These are phyloP conservation scores for Spisula subtruncata DNA, from an alignment of 2,888 invertebrate species.

Conservation along the genomic window DNA sequence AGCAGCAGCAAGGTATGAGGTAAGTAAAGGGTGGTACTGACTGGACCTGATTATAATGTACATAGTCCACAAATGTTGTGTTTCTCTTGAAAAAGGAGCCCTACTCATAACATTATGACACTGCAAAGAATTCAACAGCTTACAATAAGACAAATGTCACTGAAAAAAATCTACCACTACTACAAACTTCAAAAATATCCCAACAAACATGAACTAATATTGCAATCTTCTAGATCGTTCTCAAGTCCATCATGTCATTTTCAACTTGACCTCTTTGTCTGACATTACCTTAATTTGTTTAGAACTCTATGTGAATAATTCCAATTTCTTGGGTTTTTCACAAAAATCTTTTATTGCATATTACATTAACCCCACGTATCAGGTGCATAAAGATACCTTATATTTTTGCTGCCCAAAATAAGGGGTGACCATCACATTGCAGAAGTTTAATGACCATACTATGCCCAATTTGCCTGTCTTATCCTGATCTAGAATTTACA, in stretches of 20 bases:
- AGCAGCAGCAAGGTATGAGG: constrained; percentile 47
- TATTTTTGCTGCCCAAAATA: neutral
- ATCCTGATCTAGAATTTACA: neutral
- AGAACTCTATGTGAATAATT: neutral
- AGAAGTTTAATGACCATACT: neutral
- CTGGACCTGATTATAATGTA: constrained; percentile 49
- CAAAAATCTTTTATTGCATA: neutral
- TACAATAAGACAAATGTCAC: constrained; percentile 26
- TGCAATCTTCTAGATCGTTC: neutral
- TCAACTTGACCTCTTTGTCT: neutral
- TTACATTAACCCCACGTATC: neutral
- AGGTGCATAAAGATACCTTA: neutral
- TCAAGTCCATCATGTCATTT: neutral
- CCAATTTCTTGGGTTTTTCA: neutral
- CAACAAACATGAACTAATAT: neutral
- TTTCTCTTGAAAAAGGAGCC: constrained; percentile 57
- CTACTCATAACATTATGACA: constrained; percentile 15
- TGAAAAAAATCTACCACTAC: constrained; percentile 27
- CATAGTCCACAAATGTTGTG: constrained; percentile 47
- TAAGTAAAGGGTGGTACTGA: constrained; percentile 20
- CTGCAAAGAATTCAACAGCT: constrained; percentile 14
- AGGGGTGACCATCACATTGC: neutral
- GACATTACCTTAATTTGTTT: neutral
- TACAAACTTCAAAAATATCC: constrained; percentile 10
- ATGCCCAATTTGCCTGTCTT: neutral